Base-by-base conservation (phyloP, 2,113 vertebrate species). In the Talpa occidentalis region DNA sequence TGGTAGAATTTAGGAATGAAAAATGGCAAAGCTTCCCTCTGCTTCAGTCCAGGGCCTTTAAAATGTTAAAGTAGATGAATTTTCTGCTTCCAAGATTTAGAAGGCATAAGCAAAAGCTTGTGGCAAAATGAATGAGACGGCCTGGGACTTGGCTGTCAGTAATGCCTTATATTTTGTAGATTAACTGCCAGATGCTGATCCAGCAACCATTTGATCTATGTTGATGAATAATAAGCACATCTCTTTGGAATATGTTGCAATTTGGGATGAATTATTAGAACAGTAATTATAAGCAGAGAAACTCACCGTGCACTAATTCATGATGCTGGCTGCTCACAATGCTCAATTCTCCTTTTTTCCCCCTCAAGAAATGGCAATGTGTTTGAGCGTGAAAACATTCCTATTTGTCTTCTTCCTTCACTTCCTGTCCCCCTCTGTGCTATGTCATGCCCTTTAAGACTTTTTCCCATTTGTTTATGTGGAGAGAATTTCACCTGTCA, bases 181-280 rank as follows among this genome's bases (percentile, higher is more conserved):
- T 66, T 76, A 90, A 92, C 70, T 79, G 78, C 62, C 72, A 0
- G 62, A 15, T 60, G 44, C 42, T 72, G 80, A 80, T 54, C 74
- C 12, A 52, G 70, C 60, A 40, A 56, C 21, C 28, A 35, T 73
- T 86, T 80, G 82, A 89, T 76, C 85, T 79, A 26, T 80, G 54
- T 76, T 87, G 67, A 49, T 87, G 83, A 94, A 22, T 93, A 83
- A 62, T 72, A 85, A 87, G 35, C 35, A 44, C 44, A 42, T 76
- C 49, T 94, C 94, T 95, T 95, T 94, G 93, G 70, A 95, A 96
- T 35, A 87, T 72, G 70, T 80, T 90, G 66, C 80, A 90, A 87
- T 89, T 95, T 90, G 90, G 83, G 21, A 94, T 74, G 72, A 94
- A 80, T 59, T 89, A 52, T 95, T 91, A 67, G 76, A 72, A 94